Conservation (phyloP, 1,140 invertebrate species). For the Diuraphis noxia region DNA sequence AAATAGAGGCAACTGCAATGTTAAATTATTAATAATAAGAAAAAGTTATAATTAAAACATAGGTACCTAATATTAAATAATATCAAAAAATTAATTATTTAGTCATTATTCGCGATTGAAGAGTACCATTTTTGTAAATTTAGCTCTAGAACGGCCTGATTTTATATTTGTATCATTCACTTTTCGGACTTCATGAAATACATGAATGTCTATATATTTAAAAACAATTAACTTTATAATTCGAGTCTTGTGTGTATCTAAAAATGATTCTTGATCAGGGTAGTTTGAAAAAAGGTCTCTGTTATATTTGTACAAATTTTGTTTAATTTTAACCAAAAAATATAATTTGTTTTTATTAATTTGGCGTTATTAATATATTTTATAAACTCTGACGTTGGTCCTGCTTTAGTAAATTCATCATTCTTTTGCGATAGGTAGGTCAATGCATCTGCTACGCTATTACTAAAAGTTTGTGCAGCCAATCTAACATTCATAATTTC, state of each 20-base stretch:
- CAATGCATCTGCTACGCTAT: not conserved
- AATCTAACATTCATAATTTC: constrained; percentile 24
- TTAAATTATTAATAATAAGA: too few relatives aligned
- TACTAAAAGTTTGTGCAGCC: constrained; percentile 22
- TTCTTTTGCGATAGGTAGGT: not conserved
- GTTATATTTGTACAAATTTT: not conserved
- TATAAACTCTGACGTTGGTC: not conserved
- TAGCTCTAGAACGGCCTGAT: not conserved
- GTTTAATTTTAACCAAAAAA: not conserved
- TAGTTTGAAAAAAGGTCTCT: not conserved
- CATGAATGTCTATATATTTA: not conserved
- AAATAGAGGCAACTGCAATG: too few relatives aligned
- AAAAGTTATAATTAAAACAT: too few relatives aligned
- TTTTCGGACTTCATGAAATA: not conserved
- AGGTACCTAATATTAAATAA: too few relatives aligned
- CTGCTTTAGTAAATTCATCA: not conserved
- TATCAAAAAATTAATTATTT: not conserved
- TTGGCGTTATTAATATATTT: constrained; percentile 2
- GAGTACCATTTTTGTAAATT: constrained; percentile 13
- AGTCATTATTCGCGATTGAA: not conserved
- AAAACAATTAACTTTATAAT: not conserved
- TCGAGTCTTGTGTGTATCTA: not conserved
- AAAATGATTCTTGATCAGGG: not conserved
- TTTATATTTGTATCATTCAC: constrained; percentile 5
- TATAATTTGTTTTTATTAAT: constrained; percentile 8